These are phyloP conservation scores for Coregonus sp. DNA, from an alignment of 2,797 vertebrate species.

Conservation along the genomic window DNA sequence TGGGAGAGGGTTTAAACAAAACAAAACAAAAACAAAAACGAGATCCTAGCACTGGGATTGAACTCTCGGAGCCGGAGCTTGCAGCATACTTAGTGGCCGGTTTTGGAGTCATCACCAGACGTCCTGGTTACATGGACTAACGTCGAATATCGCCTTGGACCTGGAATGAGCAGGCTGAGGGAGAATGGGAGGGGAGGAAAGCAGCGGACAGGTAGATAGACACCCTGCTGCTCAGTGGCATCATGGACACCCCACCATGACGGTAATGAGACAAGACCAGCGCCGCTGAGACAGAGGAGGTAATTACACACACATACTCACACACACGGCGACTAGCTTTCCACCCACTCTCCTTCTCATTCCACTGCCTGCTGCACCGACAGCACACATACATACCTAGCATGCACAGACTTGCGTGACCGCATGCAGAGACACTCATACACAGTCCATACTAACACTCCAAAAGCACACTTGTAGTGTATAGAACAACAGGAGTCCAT, in stretches of 20 bases:
- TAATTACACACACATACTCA: constrained; percentile 76
- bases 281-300: constrained; percentile 67
- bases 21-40: no score
- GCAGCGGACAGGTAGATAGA: constrained; percentile 20
- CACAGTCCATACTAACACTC: background rate
- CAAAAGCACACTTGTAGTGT: background rate
- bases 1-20: no score
- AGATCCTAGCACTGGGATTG: no score
- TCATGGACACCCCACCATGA: constrained; percentile 74
- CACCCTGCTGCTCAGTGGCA: constrained; percentile 63
- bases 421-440: background rate
- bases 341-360: background rate
- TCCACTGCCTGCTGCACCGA: constrained; percentile 22
- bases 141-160: no score
- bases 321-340: constrained; percentile 4
- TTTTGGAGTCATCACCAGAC: no score
- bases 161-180: no score
- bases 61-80: no score
- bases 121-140: no score
- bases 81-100: no score
- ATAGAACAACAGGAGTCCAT: background rate
- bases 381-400: background rate
- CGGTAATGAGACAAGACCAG: constrained; percentile 82
- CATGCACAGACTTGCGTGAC: background rate
- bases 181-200: background rate